Base-by-base conservation (phyloP, 2,113 vertebrate genomes). In the Callipepla squamata region DNA sequence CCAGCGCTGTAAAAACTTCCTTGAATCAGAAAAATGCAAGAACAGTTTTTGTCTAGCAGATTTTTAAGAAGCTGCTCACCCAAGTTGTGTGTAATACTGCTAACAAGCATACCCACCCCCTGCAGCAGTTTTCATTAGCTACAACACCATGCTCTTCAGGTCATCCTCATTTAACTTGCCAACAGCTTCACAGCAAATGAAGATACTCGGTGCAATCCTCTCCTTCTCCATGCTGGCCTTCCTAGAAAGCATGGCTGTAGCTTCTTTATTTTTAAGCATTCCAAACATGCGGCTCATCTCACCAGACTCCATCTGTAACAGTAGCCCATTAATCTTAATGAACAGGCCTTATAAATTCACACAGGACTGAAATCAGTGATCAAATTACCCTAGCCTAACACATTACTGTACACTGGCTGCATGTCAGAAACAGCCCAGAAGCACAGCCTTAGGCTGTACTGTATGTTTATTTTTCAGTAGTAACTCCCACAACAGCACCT, bases 391-490 rank as follows among this genome's bases (percentile, higher is more conserved):
- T 40, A 30, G 20, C 36, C 44, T 69, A 61, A 47, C 12, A 89
- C 63, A 34, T 55, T 73, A 53, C 45, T 44, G n/a, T 80, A 34
- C 11, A 30, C 6, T 63, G 21, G 18, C 34, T 72, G 42, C 81
- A 51, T 19, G 70, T 62, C 10, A 42, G 18, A 89, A 16, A 36
- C 23, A 45, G 11, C 36, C 34, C 26, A 80, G 15, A 17, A 80
- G 22, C 23, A 38, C 13, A 67, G 32, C 17, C 15, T 67, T 42
- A 32, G 20, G 8, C 13, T 4, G 0, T 12, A 58, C 1, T 0
- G 22, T 21, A 13, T 5, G 6, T 30, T 62, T 13, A 19, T 40
- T 63, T 40, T 18, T 62, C 38, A 65, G 30, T 32, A 82, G 34
- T 53, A 81, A 53, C 20, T 7, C 8, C 47, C 58, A 16, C 1